Percentiles rank a stretch among this genome's conserved stretches.
Evolutionary conservation across 2,797 vertebrate genomes (phyloP).

Genomic region (Cirrhinus mrigala): DNA sequence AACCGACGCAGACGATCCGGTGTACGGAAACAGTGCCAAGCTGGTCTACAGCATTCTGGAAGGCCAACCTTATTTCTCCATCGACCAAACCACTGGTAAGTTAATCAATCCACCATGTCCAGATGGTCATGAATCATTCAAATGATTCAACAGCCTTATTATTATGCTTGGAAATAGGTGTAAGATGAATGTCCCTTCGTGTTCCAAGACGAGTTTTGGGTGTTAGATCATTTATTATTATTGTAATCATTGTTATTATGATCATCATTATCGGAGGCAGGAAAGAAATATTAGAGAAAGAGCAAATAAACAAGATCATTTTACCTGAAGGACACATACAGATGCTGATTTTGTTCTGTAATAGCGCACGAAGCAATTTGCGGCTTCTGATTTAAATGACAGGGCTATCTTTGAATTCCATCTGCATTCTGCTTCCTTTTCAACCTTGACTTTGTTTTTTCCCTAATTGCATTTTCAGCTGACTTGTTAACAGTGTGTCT

Average conservation of each 20-base stretch:
- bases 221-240: slow-evolving; percentile 26
- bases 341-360: slow-evolving; percentile 40
- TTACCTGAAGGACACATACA: slow-evolving; percentile 30
- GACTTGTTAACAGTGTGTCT: slow-evolving; percentile 80
- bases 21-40: slow-evolving; percentile 97
- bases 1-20: slow-evolving; percentile 95
- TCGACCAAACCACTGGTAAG: slow-evolving; percentile 95
- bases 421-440: slow-evolving; percentile 60
- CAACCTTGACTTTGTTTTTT: slow-evolving; percentile 64
- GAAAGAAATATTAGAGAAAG: slow-evolving; percentile 39
- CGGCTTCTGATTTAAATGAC: slow-evolving; percentile 51
- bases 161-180: slow-evolving; percentile 9
- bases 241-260: slow-evolving; percentile 15
- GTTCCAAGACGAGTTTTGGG: slow-evolving; percentile 11
- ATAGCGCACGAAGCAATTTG: slow-evolving; percentile 48
- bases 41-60: slow-evolving; percentile 97
- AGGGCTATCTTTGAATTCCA: slow-evolving; percentile 58
- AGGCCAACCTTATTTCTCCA: slow-evolving; percentile 98
- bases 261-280: slow-evolving; percentile 13
- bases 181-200: background rate
- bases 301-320: slow-evolving; percentile 40
- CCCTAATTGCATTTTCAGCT: slow-evolving; percentile 78
- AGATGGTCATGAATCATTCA: slow-evolving; percentile 49
- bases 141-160: slow-evolving; percentile 30
- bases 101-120: slow-evolving; percentile 29